Evolutionary conservation across 2,113 vertebrate genomes (phyloP), one percentile per base, ranked within the genome.

Genomic region (Fulica atra): DNA sequence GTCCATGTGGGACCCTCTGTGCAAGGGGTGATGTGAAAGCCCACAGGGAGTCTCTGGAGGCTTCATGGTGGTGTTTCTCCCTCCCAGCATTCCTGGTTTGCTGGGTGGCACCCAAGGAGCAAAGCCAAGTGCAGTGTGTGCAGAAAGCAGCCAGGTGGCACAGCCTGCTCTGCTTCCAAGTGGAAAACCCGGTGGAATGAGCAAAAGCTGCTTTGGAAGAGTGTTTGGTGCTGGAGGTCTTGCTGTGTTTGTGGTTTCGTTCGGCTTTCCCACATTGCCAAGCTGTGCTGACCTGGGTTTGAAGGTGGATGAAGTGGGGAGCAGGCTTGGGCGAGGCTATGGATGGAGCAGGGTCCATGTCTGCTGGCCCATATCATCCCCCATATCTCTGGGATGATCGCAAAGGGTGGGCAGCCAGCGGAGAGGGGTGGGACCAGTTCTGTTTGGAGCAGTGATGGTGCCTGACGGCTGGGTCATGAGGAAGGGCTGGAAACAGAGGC

Each of bases 101-200:
- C 51, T 91, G 88, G 70, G 44, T 57, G 79, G 66, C 70, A 86
- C 85, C 70, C 70, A 57, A 14, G 68, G 42, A 89, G 66, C 88
- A 82, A 40, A 84, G 40, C 56, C 10, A 51, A 71, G 88, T 78
- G 95, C 1, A 0, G 11, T 89, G 71, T 48, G 81, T 82, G 85
- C 82, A 65, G 87, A 24, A 50, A 71, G 90, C 88, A 88, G 94
- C 57, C 85, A 83, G 96, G 81, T 92, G 88, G 93, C 95, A 94
- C 66, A 89, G 85, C 66, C 63, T 53, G 65, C 92, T 82, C 24
- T 57, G 25, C 8, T 79, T 95, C 38, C 71, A 57, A 77, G n/a
- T 16, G 40, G 42, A 72, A 91, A 91, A 71, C 53, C 1, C 0
- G 0, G 17, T 36, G 0, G 0, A 65, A 38, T 23, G 33, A 87